Conservation (phyloP, 2,888 invertebrate species). For the Eurytoma adleriae region DNA sequence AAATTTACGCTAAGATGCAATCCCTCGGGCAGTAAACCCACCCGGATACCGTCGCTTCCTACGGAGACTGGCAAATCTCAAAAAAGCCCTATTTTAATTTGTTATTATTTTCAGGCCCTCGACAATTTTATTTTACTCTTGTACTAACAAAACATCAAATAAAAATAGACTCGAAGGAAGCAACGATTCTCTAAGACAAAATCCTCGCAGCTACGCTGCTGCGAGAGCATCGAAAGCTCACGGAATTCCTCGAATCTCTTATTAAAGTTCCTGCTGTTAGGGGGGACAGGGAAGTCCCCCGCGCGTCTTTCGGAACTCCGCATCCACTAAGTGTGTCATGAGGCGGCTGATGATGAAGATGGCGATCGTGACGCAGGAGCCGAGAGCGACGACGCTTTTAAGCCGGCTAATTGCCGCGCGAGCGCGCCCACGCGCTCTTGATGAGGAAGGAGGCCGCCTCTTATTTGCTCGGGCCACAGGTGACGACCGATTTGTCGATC, state of each 20-base stretch:
- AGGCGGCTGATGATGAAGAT: constrained; percentile 63
- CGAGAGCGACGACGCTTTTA: constrained; percentile 61
- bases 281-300: constrained; percentile 3
- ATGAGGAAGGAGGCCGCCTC: constrained; percentile 24
- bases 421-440: constrained; percentile 30
- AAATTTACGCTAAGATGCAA: no score
- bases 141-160: no score
- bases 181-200: no score
- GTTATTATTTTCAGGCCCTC: no score
- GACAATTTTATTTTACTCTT: no score
- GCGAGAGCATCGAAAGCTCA: neutral
- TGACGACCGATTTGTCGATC: constrained; percentile 54
- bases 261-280: constrained; percentile 40
- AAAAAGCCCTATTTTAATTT: no score
- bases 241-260: constrained; percentile 31
- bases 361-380: constrained; percentile 51
- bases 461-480: constrained; percentile 15
- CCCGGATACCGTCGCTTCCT: no score
- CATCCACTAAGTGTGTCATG: constrained; percentile 66
- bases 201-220: no score
- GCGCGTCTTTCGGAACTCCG: constrained; percentile 14
- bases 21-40: no score
- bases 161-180: no score
- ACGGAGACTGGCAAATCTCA: no score
- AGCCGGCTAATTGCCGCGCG: constrained; percentile 62